Evolutionary conservation across 2,888 invertebrate genomes (phyloP).

Genomic region (Brachyptera putata): DNA sequence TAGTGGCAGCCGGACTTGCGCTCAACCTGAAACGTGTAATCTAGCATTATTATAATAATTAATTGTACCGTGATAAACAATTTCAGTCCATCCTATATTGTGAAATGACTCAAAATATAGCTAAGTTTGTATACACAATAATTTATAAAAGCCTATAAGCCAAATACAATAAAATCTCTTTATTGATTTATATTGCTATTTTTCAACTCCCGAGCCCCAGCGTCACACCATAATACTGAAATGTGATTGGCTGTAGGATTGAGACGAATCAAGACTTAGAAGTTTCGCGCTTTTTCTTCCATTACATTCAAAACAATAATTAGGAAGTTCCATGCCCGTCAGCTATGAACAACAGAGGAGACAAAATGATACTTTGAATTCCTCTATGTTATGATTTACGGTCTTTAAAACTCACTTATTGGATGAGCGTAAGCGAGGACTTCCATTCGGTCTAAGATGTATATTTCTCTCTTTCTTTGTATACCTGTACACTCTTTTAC

Average conservation of each 20-base stretch:
- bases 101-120: not conserved
- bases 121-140: not conserved
- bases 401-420: too few relatives aligned
- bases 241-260: not conserved
- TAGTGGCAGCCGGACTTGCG: conserved; percentile 7
- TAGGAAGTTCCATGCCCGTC: conserved; percentile 1
- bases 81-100: not conserved
- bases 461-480: too few relatives aligned
- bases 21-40: not conserved
- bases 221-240: conserved; percentile 11
- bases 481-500: too few relatives aligned
- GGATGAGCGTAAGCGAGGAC: too few relatives aligned
- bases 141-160: not conserved
- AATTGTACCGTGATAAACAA: not conserved
- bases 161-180: not conserved
- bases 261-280: not conserved
- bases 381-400: too few relatives aligned
- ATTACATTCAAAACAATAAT: not conserved
- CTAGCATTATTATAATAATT: not conserved
- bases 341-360: too few relatives aligned
- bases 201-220: conserved; percentile 9
- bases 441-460: too few relatives aligned
- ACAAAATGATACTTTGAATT: too few relatives aligned
- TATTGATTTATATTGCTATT: not conserved
- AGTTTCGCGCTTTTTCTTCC: not conserved